Evolutionary conservation across 1,140 invertebrate species (phyloP).

Genomic region (Cherax quadricarinatus): DNA sequence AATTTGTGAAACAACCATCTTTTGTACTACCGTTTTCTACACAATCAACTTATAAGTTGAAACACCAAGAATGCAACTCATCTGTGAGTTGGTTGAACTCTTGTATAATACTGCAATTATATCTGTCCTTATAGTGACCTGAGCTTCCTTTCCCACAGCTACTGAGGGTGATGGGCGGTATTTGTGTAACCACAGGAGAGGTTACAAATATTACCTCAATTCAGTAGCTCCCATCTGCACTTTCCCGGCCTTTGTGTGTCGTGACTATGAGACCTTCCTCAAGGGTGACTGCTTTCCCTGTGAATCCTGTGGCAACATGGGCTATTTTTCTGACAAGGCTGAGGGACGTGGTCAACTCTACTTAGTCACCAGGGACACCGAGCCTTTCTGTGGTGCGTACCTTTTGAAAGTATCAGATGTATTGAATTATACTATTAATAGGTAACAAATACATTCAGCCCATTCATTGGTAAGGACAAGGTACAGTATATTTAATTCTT

Average conservation of each 20-base stretch:
- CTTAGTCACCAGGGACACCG: conserved; percentile 91
- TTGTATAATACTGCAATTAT: background rate
- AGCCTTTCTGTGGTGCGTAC: conserved; percentile 90
- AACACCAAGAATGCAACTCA: too few species aligned
- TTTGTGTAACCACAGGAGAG: conserved; percentile 92
- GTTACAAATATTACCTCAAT: conserved; percentile 95
- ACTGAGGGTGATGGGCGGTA: conserved; percentile 88
- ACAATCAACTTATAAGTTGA: too few species aligned
- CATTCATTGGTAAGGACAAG: background rate
- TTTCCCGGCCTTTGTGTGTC: conserved; percentile 92
- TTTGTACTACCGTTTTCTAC: too few species aligned
- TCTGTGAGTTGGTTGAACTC: background rate
- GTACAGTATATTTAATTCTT: background rate
- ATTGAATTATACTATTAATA: background rate
- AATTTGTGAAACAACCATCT: too few species aligned
- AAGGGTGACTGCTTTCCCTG: conserved; percentile 82
- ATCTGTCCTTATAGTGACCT: background rate
- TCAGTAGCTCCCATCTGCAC: conserved; percentile 92
- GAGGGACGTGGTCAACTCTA: conserved; percentile 87
- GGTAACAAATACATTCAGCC: background rate
- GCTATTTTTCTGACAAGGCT: conserved; percentile 92
- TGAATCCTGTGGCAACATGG: conserved; percentile 91
- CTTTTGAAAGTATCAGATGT: background rate
- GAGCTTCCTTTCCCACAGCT: conserved; percentile 41
- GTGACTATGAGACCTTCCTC: conserved; percentile 89